These are phyloP conservation scores for Epistrophe grossulariae DNA, from an alignment of 2,888 invertebrate genomes.

Conservation along the genomic window DNA sequence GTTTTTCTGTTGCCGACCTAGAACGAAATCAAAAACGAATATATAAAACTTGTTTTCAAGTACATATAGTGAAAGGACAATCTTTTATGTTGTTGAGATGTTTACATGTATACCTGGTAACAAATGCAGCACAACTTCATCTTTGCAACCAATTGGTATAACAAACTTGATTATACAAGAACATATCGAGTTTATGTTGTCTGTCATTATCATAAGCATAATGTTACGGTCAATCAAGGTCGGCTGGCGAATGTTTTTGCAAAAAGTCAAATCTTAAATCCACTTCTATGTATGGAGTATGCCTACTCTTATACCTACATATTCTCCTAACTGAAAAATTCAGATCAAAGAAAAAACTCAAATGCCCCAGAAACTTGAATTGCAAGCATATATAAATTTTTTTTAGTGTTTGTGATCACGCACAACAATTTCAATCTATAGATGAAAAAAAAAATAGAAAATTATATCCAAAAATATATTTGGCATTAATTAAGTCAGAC, in stretches of 20 bases:
- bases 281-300: constrained; percentile 38
- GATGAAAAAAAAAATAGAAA: not conserved
- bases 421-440: constrained; percentile 9
- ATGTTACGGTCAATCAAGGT: constrained; percentile 75
- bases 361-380: constrained; percentile 45
- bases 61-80: constrained; percentile 61
- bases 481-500: constrained; percentile 69
- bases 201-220: constrained; percentile 76
- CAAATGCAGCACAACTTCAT: constrained; percentile 44
- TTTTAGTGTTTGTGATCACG: constrained; percentile 30
- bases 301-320: not conserved
- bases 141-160: constrained; percentile 1
- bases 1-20: constrained; percentile 10
- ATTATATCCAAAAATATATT: constrained; percentile 51
- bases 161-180: not conserved
- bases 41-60: constrained; percentile 63
- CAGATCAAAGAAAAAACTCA: constrained; percentile 41
- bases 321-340: constrained; percentile 7
- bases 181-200: constrained; percentile 64
- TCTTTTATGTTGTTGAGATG: constrained; percentile 26
- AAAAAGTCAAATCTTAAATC: constrained; percentile 32
- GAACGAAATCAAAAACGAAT: constrained; percentile 41
- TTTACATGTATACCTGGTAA: not conserved
- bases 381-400: constrained; percentile 15
- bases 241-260: constrained; percentile 44